Evolutionary conservation across 2,113 vertebrate genomes (phyloP).

Genomic region (Coptodon rendalli): DNA sequence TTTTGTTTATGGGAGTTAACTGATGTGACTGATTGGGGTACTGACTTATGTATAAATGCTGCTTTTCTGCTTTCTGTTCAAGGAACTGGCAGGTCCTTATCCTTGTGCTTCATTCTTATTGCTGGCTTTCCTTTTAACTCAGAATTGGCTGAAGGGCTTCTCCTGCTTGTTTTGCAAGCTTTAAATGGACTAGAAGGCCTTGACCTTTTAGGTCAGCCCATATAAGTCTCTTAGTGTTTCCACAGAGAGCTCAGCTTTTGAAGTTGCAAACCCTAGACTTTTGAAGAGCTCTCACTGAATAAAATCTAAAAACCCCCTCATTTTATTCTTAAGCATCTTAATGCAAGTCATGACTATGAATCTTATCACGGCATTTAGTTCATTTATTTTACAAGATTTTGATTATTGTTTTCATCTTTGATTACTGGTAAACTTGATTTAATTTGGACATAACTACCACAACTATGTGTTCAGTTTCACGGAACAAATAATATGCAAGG

Average conservation of each 20-base stretch:
- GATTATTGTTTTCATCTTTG: neutral
- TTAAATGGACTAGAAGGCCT: neutral
- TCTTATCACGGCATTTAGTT: neutral
- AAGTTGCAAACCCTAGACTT: neutral
- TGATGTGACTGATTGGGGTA: neutral
- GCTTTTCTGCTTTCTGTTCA: neutral
- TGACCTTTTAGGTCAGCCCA: neutral
- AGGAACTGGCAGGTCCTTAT: neutral
- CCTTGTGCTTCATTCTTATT: neutral
- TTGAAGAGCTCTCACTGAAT: neutral
- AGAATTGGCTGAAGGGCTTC: neutral
- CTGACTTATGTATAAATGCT: neutral
- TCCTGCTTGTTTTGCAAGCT: neutral
- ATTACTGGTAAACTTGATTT: neutral
- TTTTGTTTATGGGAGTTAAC: neutral
- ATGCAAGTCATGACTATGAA: neutral
- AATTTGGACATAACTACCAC: neutral
- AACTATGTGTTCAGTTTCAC: neutral
- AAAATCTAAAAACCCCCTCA: rapidly evolving
- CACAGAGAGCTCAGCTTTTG: neutral
- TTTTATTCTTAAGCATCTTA: neutral
- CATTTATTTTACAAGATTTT: neutral
- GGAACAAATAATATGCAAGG: neutral
- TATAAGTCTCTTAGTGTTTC: neutral
- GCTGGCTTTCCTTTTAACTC: neutral